Conservation (phyloP, 2,113 vertebrate species). For the Sprattus sprattus region DNA sequence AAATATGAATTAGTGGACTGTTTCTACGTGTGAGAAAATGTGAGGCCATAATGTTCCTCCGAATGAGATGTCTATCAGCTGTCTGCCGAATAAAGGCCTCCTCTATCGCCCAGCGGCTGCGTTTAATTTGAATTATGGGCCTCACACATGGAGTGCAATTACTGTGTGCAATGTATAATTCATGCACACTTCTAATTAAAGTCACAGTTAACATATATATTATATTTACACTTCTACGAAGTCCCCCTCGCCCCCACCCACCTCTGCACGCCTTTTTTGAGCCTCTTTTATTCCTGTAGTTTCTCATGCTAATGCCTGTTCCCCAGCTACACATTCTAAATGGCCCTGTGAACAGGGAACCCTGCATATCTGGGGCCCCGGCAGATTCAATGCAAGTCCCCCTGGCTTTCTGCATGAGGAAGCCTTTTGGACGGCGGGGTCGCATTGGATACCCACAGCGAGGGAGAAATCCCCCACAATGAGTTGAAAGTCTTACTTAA, state of each 20-base stretch:
- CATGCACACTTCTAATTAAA: constrained; percentile 52
- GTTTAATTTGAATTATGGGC: constrained; percentile 47
- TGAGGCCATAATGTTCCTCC: constrained; percentile 19
- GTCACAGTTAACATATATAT: constrained; percentile 69
- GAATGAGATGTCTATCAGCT: constrained; percentile 35
- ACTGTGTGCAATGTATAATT: constrained; percentile 36
- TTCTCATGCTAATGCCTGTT: background rate
- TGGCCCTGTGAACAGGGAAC: constrained; percentile 1
- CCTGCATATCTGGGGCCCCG: background rate
- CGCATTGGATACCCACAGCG: constrained; percentile 2
- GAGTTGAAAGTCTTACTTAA: constrained; percentile 22
- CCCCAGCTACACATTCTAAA: constrained; percentile 14
- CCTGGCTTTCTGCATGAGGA: constrained; percentile 35
- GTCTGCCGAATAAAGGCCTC: constrained; percentile 34
- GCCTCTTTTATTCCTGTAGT: constrained; percentile 20
- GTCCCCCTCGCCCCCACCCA: background rate
- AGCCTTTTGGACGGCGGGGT: background rate
- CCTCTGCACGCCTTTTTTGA: background rate
- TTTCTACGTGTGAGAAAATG: constrained; percentile 28
- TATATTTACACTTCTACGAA: constrained; percentile 55
- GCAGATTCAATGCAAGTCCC: constrained; percentile 17
- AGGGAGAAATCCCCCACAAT: background rate
- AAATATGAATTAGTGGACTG: constrained; percentile 56
- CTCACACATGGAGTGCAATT: constrained; percentile 62
- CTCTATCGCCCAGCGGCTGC: background rate